Percentiles rank a stretch among this genome's conserved stretches.
phyloP scores from a whole-genome alignment of 2,113 vertebrate species.

The Narcine bancroftii region DNA sequence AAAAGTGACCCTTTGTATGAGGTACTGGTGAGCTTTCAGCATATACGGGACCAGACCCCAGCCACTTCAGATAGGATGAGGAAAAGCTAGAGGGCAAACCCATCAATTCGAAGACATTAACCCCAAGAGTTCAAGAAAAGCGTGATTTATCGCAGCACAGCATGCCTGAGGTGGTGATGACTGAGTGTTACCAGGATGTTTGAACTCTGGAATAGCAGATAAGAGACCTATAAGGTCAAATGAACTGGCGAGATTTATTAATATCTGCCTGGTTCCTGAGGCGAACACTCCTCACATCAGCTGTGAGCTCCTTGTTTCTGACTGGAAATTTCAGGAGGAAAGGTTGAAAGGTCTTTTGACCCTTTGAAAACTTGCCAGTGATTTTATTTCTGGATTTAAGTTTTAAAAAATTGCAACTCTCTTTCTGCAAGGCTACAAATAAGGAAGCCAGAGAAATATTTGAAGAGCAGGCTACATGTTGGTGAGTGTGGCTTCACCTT shows the following conservation, averaged over 20 bases:
- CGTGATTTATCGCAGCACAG: neutral
- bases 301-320: neutral
- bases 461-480: too few relatives aligned
- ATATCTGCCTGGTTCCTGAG: neutral
- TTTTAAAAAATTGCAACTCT: neutral
- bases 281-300: neutral
- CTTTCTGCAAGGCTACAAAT: neutral
- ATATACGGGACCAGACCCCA: neutral
- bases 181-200: neutral
- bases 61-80: neutral
- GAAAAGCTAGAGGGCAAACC: neutral
- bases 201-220: neutral
- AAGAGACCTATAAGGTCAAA: neutral
- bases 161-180: neutral
- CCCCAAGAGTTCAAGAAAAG: neutral
- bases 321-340: neutral
- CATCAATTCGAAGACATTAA: neutral
- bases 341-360: neutral
- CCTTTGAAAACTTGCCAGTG: neutral
- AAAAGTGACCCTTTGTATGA: neutral
- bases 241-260: neutral
- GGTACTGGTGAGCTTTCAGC: neutral
- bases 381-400: neutral
- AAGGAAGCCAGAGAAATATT: too few relatives aligned
- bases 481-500: too few relatives aligned